A percentile compares a stretch with the other conserved stretches of the same genome.
phyloP scores from a whole-genome alignment of 2,888 invertebrate genomes.

The Noctua fimbriata region DNA sequence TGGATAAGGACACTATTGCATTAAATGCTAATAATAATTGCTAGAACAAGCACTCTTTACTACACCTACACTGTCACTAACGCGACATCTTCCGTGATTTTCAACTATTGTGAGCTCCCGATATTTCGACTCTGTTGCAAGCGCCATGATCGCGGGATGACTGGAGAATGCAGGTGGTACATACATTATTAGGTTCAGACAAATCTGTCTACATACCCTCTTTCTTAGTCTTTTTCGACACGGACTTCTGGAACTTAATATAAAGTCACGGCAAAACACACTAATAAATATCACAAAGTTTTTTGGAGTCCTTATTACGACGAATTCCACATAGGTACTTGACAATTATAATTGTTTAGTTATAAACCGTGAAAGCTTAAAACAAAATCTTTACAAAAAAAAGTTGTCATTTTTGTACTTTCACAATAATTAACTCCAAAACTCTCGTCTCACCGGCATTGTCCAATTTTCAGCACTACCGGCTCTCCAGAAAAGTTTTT shows the following conservation, averaged over 20 bases:
- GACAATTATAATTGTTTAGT: background rate
- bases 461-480: conserved; percentile 10
- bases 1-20: no score
- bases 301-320: background rate
- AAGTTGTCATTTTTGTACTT: background rate
- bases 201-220: no score
- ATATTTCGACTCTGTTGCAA: no score
- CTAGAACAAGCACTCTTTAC: background rate
- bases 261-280: background rate
- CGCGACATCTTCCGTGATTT: no score
- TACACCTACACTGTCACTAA: no score
- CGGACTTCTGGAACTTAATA: no score
- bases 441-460: background rate
- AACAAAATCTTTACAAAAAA: background rate
- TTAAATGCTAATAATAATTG: background rate
- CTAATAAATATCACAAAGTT: background rate
- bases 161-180: no score
- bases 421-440: conserved; percentile 2
- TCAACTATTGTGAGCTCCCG: no score
- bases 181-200: no score
- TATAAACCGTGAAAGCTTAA: background rate
- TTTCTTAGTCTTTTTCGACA: no score
- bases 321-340: background rate
- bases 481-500: conserved; percentile 3
- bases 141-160: no score